Percentiles rank a stretch among this genome's conserved stretches.
These are phyloP conservation scores for Dastarcus helophoroides DNA, from an alignment of 2,888 invertebrate genomes.

Conservation along the genomic window DNA sequence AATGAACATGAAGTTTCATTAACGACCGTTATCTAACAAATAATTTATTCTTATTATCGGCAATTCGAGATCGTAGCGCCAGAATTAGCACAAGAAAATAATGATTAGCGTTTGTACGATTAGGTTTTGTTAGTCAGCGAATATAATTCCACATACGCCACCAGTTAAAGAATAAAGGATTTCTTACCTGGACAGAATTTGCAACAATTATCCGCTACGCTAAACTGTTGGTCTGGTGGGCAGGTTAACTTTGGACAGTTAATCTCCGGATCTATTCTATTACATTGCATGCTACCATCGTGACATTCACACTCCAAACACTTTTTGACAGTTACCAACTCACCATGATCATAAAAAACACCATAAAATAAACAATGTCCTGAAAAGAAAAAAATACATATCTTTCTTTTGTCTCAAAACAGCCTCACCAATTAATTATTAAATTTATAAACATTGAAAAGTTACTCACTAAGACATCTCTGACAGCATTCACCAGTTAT, in stretches of 20 bases:
- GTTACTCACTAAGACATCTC: conserved; percentile 73
- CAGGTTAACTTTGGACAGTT: conserved; percentile 71
- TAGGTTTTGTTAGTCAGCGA: no score
- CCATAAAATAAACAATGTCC: conserved; percentile 31
- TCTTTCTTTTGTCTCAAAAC: background rate
- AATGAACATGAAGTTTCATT: no score
- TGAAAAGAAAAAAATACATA: conserved; percentile 17
- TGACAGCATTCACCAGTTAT: conserved; percentile 76
- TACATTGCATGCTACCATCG: conserved; percentile 72
- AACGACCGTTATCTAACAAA: no score
- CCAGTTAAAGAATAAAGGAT: background rate
- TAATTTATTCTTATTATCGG: no score
- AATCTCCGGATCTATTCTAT: conserved; percentile 56
- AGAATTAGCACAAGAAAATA: no score
- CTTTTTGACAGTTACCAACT: conserved; percentile 57
- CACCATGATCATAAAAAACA: conserved; percentile 65
- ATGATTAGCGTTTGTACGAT: no score
- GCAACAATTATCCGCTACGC: conserved; percentile 78
- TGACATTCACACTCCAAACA: conserved; percentile 75
- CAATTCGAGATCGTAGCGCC: no score
- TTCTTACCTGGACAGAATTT: conserved; percentile 72
- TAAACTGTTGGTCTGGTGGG: conserved; percentile 64
- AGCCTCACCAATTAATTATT: no score
- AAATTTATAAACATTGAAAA: no score
- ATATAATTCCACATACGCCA: background rate